These are phyloP conservation scores for Acanthurus lineatus DNA, from an alignment of 2,797 vertebrate species.

Conservation along the genomic window DNA sequence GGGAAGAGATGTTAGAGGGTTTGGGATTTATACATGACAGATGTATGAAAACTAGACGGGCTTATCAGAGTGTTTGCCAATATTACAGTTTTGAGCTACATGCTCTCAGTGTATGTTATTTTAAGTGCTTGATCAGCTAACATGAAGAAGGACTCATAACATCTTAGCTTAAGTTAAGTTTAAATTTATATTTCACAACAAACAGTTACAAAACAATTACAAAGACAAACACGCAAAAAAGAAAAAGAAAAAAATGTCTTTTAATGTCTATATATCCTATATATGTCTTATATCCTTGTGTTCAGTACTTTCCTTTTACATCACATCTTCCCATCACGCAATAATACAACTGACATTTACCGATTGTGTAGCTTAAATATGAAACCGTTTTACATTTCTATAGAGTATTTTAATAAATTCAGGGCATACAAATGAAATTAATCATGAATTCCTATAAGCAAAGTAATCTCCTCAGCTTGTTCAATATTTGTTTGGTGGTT, in stretches of 20 bases:
- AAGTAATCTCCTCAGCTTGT: conserved; percentile 10
- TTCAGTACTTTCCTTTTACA: conserved; percentile 14
- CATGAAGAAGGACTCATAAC: conserved; percentile 11
- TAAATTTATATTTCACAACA: too few species aligned
- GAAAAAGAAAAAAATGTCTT: too few species aligned
- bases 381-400: not conserved
- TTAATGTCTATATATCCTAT: not conserved
- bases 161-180: not conserved
- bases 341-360: not conserved
- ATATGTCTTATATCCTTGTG: too few species aligned
- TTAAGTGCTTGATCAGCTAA: not conserved
- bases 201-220: too few species aligned
- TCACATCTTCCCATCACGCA: conserved; percentile 12
- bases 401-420: conserved; percentile 13
- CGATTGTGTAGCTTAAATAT: not conserved
- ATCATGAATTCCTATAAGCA: conserved; percentile 9
- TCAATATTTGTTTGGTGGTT: conserved; percentile 32
- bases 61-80: conserved; percentile 32
- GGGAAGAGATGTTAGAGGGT: conserved; percentile 18
- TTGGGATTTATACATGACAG: conserved; percentile 36
- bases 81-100: not conserved
- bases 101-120: conserved; percentile 12
- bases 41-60: conserved; percentile 23
- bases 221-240: too few species aligned
- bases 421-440: conserved; percentile 27